Conservation (phyloP, 2,113 vertebrate genomes). For the Tachycineta bicolor region DNA sequence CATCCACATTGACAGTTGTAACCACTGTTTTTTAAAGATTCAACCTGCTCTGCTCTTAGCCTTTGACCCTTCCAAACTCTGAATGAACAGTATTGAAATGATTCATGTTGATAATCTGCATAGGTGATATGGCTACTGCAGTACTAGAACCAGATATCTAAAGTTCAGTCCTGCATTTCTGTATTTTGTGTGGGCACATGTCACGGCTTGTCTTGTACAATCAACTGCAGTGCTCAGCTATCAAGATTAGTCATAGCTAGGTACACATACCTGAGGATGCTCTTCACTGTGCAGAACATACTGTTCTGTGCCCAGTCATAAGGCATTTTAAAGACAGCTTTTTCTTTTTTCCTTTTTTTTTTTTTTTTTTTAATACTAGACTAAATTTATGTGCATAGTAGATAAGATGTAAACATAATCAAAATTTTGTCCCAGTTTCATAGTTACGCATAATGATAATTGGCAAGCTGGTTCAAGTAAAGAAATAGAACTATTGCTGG, state of each 20-base stretch:
- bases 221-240: not conserved
- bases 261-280: not conserved
- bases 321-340: constrained; percentile 4
- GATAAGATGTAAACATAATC: constrained; percentile 63
- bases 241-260: not conserved
- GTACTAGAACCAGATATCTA: not conserved
- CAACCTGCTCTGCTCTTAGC: not conserved
- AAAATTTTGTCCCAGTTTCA: constrained; percentile 58
- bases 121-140: not conserved
- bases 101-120: constrained; percentile 8
- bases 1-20: not conserved
- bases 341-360: not conserved
- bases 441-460: constrained; percentile 58
- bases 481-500: constrained; percentile 39
- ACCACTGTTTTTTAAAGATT: not conserved
- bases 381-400: constrained; percentile 56
- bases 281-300: not conserved
- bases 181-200: not conserved
- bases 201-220: not conserved
- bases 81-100: not conserved
- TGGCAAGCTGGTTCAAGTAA: constrained; percentile 42
- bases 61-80: constrained; percentile 28
- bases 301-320: not conserved
- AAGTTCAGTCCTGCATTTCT: not conserved
- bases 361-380: not conserved